These are phyloP conservation scores for Penaeus japonicus DNA, from an alignment of 1,140 invertebrate species.

Conservation along the genomic window DNA sequence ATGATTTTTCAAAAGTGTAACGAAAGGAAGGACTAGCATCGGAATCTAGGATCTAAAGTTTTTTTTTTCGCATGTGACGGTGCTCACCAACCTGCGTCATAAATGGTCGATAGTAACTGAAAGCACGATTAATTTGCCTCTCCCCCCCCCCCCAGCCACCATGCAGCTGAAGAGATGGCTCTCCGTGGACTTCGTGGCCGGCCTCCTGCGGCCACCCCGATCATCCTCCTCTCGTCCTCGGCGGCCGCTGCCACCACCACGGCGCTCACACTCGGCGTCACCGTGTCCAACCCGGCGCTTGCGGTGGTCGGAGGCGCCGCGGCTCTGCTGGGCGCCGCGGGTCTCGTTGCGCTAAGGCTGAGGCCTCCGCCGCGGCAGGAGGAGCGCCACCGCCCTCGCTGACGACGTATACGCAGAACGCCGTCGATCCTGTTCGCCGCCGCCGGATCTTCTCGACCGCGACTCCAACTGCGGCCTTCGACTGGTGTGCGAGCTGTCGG, in stretches of 20 bases:
- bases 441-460: neutral
- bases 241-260: neutral
- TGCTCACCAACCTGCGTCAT: too few species aligned
- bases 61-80: too few species aligned
- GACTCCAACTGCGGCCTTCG: conserved; percentile 28
- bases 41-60: too few species aligned
- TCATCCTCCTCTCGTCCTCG: neutral
- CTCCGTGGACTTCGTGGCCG: neutral
- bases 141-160: neutral
- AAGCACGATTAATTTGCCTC: neutral
- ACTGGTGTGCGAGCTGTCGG: conserved; percentile 31
- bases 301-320: conserved; percentile 16
- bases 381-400: neutral
- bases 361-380: neutral
- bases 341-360: neutral
- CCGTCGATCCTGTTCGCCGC: conserved; percentile 6
- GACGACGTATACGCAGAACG: neutral
- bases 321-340: conserved; percentile 7
- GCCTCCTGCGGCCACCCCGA: neutral
- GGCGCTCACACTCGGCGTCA: neutral
- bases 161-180: conserved; percentile 40
- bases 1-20: too few species aligned
- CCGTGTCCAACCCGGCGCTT: neutral
- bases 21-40: too few species aligned
- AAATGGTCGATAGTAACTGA: too few species aligned